These are phyloP conservation scores for Petrophora chlorosata DNA, from an alignment of 2,888 invertebrate species.

Conservation along the genomic window DNA sequence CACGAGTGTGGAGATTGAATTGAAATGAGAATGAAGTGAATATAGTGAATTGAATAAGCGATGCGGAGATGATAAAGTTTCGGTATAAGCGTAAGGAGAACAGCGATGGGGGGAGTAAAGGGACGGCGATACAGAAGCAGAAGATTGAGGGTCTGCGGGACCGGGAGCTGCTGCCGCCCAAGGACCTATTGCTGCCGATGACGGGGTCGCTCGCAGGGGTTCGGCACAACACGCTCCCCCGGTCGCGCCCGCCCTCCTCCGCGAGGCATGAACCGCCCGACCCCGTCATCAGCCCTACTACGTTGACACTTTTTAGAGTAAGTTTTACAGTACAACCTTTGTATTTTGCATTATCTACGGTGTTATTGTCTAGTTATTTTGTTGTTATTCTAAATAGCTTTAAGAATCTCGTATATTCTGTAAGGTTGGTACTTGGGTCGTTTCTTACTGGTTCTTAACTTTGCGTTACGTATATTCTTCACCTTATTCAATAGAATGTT, in stretches of 20 bases:
- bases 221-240: constrained; percentile 74
- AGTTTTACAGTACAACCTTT: constrained; percentile 49
- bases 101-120: constrained; percentile 60
- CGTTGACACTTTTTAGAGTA: constrained; percentile 74
- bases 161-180: constrained; percentile 73
- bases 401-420: too few relatives aligned
- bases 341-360: neutral
- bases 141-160: constrained; percentile 75
- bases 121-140: constrained; percentile 73
- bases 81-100: constrained; percentile 86
- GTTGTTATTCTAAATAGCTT: too few relatives aligned
- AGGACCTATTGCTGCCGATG: constrained; percentile 66
- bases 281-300: constrained; percentile 62
- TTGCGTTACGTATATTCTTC: too few relatives aligned
- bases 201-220: constrained; percentile 67
- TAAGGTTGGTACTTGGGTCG: too few relatives aligned
- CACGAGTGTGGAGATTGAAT: constrained; percentile 62
- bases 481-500: too few relatives aligned
- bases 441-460: too few relatives aligned
- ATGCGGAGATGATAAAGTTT: constrained; percentile 86
- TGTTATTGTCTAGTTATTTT: too few relatives aligned
- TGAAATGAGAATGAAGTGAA: constrained; percentile 47
- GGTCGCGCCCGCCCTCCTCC: constrained; percentile 64
- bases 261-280: constrained; percentile 57
- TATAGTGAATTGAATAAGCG: constrained; percentile 47